These are phyloP conservation scores for Steatornis caripensis DNA, from an alignment of 2,113 vertebrate genomes.

Conservation along the genomic window DNA sequence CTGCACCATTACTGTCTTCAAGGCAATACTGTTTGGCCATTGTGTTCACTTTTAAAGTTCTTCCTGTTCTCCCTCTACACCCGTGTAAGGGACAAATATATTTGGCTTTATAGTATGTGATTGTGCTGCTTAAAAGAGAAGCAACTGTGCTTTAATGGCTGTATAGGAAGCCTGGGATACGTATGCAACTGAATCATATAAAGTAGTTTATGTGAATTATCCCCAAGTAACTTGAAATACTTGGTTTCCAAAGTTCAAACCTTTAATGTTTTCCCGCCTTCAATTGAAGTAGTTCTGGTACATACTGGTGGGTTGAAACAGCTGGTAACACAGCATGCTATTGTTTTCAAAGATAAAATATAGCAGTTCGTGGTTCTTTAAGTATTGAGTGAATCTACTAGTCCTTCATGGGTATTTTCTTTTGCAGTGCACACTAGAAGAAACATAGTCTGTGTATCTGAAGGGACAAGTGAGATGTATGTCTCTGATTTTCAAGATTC, in stretches of 20 bases:
- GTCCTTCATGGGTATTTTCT: neutral
- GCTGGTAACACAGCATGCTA: neutral
- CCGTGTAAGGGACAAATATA: neutral
- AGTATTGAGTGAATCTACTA: neutral
- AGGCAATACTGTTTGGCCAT: neutral
- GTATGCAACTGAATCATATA: neutral
- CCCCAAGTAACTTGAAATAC: neutral
- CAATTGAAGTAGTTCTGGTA: neutral
- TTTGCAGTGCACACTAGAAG: neutral
- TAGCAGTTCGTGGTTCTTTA: neutral
- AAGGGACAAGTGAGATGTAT: constrained; percentile 20
- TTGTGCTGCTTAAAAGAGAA: neutral
- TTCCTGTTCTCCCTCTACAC: neutral
- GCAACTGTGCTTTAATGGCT: neutral
- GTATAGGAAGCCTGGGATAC: neutral
- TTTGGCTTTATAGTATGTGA: neutral
- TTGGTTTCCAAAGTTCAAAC: neutral
- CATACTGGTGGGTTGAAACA: neutral
- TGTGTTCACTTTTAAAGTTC: neutral
- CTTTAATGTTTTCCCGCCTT: neutral
- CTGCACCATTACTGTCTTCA: neutral
- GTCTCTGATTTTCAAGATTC: constrained; percentile 39
- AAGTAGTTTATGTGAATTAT: neutral
- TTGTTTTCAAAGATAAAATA: neutral
- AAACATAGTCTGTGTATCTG: neutral